Percentiles rank a stretch among this genome's conserved stretches.
phyloP scores from a whole-genome alignment of 2,888 invertebrate species.

The Saturnia pavonia region DNA sequence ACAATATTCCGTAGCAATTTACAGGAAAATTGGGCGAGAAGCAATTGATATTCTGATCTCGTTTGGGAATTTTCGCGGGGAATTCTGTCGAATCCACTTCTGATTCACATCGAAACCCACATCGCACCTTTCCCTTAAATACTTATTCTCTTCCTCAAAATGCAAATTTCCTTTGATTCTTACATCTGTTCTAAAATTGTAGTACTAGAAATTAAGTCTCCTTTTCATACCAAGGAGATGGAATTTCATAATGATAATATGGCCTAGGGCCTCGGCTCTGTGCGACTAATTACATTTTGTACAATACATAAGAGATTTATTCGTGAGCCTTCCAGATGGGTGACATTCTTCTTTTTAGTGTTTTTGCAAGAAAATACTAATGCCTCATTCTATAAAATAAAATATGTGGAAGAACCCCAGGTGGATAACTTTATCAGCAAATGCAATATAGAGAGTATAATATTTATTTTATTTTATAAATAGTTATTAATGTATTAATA shows the following conservation, averaged over 20 bases:
- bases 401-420: no score
- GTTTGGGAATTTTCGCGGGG: constrained; percentile 69
- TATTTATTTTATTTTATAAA: no score
- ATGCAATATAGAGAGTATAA: no score
- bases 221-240: not conserved
- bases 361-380: no score
- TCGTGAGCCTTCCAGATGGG: no score
- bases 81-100: constrained; percentile 60
- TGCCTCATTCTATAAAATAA: no score
- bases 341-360: no score
- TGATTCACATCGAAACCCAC: constrained; percentile 61
- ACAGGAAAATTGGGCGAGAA: constrained; percentile 71
- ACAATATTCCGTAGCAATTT: constrained; percentile 73
- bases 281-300: no score
- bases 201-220: not conserved
- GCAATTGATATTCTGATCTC: constrained; percentile 76
- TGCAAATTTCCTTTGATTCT: not conserved
- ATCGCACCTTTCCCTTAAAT: constrained; percentile 30
- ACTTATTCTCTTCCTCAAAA: constrained; percentile 28
- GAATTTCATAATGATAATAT: not conserved
- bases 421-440: no score
- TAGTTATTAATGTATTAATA: no score
- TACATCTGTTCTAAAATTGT: not conserved
- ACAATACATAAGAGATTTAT: no score
- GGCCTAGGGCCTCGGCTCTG: no score